A percentile compares a stretch with the other conserved stretches of the same genome.
These are phyloP conservation scores for Metellina segmentata DNA, from an alignment of 2,888 invertebrate species.

Conservation along the genomic window DNA sequence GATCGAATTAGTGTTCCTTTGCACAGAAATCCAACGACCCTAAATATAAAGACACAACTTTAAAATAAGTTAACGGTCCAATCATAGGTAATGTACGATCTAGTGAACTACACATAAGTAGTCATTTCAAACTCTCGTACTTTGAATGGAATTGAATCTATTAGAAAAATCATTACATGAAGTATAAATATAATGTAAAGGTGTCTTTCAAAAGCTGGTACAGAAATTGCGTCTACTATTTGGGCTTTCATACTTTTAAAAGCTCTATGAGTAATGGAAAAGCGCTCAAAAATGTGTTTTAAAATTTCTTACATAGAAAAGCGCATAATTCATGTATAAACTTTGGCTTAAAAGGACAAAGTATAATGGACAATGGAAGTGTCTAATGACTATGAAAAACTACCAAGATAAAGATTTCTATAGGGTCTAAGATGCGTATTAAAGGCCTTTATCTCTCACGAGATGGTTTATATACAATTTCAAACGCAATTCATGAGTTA, in stretches of 20 bases:
- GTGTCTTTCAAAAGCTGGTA: background rate
- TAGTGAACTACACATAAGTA: background rate
- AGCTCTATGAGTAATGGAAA: conserved; percentile 55
- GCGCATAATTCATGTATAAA: conserved; percentile 47
- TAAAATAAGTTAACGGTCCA: background rate
- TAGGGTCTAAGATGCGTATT: too few relatives aligned
- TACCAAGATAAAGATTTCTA: too few relatives aligned
- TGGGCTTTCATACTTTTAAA: conserved; percentile 42
- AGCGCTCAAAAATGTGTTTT: conserved; percentile 35
- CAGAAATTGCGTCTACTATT: background rate
- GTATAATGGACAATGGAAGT: background rate
- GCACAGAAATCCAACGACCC: too few relatives aligned
- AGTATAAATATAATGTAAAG: background rate
- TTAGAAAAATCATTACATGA: background rate
- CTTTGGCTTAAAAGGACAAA: background rate
- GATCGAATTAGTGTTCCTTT: too few relatives aligned
- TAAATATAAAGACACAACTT: background rate
- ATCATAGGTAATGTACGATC: background rate
- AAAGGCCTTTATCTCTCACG: too few relatives aligned
- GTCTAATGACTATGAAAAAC: too few relatives aligned
- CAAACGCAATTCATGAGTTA: too few relatives aligned
- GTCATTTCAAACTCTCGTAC: background rate
- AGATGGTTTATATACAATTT: too few relatives aligned
- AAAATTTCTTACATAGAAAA: conserved; percentile 48
- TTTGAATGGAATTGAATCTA: background rate